Evolutionary conservation across 2,888 invertebrate species (phyloP), one percentile per base, ranked within the genome.

Genomic region (Hydrotaea cyrtoneurina): DNA sequence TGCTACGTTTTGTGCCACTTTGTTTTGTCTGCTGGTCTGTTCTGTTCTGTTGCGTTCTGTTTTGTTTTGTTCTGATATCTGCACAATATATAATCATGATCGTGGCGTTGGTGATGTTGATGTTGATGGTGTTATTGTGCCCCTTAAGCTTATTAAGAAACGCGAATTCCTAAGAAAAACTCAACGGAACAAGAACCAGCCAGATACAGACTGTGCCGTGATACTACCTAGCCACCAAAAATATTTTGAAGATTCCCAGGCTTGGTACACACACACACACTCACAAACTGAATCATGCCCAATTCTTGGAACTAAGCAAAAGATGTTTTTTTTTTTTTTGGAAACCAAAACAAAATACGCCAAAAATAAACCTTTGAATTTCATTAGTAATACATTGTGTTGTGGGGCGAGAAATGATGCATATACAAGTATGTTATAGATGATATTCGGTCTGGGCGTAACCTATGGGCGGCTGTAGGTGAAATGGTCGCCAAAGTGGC

Each of bases 241-340:
- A 15, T 23, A 21, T 69, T 69, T 69, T 15, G 46, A 69, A 69
- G 43, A 69, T 69, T 69, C 69, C 69, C 69, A 69, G 69, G 69
- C 69, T 69, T n/a, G 39, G 11, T 39, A 31, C 31, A 31, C 31
- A 31, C 2, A 31, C 31, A 69, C 46, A 69, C 21, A 69, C 19
- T 46, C 46, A 19, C 57, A 74, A 26, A 76, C 73, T 81, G 78
- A 84, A 84, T 84, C 84, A 81, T 69, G 21, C 15, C 15, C 76
- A 78, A 81, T 84, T 84, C 84, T 79, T 66, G 50, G 84, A 84
- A 84, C 46, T 73, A 26, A 13, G 31, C 2, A 17, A 59, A 1
- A 64, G 81, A 50, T 66, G 43, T 64, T 13, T 74, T 36, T 21
- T 36, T 3, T 36, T 3, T 36, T 3, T 36, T n/a, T n/a, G n/a